Percentiles rank a stretch among this genome's conserved stretches.
These are phyloP conservation scores for Calameuta idolon DNA, from an alignment of 2,888 invertebrate species.

Conservation along the genomic window DNA sequence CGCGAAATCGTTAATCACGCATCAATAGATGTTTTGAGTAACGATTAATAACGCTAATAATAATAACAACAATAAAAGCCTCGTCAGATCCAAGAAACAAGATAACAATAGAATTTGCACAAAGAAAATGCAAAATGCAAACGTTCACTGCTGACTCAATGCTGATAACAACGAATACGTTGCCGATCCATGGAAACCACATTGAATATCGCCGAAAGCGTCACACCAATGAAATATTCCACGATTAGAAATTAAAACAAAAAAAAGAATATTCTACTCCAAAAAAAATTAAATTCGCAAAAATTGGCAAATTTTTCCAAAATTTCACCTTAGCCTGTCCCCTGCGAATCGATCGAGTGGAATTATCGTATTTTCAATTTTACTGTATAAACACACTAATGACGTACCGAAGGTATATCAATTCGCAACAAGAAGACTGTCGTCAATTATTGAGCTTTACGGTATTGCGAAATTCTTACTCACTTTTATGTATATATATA, in stretches of 20 bases:
- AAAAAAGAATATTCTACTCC: no score
- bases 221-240: no score
- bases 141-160: slow-evolving; percentile 35
- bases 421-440: not conserved
- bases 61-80: not conserved
- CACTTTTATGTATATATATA: not conserved
- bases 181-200: not conserved
- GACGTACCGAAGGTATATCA: not conserved
- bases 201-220: not conserved
- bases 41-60: not conserved
- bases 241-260: no score
- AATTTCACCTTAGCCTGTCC: not conserved
- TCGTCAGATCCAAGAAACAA: not conserved
- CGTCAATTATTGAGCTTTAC: not conserved
- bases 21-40: not conserved
- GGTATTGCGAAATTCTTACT: not conserved
- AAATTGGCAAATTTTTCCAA: not conserved
- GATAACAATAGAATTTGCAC: not conserved
- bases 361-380: not conserved
- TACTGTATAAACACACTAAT: not conserved
- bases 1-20: not conserved
- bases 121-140: slow-evolving; percentile 7
- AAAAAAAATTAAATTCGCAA: not conserved
- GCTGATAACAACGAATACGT: slow-evolving; percentile 34
- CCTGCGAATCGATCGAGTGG: not conserved